phyloP scores from a whole-genome alignment of 2,113 vertebrate species.

The pig (Sus scrofa) region T2T-Sscrofa CM000813.6:129894001-129894500 shows the following conservation, averaged over 20 bases:
- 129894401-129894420: neutral
- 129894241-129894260: neutral
- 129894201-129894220: neutral
- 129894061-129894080: neutral
- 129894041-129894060: neutral
- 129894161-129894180: fast-evolving
- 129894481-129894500: too few relatives aligned
- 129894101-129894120: neutral
- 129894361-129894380: neutral
- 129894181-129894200: neutral
- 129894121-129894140: neutral
- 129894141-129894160: fast-evolving
- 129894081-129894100: neutral
- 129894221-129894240: neutral
- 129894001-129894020: neutral
- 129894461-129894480: too few relatives aligned
- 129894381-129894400: neutral
- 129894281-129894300: neutral
- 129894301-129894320: neutral
- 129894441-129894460: neutral
- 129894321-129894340: neutral
- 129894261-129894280: neutral
- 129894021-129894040: neutral
- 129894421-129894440: neutral
- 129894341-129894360: neutral